phyloP scores from a whole-genome alignment of 2,797 vertebrate genomes.

The Syngnathus rostellatus region DNA sequence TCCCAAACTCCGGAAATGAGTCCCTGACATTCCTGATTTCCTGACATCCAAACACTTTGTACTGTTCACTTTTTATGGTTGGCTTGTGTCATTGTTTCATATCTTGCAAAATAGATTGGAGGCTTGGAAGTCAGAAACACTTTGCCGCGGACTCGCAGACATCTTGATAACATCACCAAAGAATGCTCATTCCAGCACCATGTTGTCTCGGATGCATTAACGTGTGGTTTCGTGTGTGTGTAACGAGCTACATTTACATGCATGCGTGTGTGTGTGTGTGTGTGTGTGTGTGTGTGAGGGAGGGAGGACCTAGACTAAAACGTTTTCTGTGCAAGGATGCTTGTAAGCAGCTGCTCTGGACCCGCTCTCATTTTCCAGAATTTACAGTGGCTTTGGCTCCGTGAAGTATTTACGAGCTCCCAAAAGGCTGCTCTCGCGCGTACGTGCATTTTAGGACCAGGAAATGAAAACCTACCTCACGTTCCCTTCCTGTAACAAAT shows the following conservation, averaged over 20 bases:
- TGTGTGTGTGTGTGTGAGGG: slow-evolving; percentile 15
- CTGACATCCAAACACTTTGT: slow-evolving; percentile 10
- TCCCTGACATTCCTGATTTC: slow-evolving; percentile 15
- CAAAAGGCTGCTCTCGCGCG: slow-evolving; percentile 61
- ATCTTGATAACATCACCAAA: slow-evolving; percentile 50
- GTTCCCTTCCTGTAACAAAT: slow-evolving; percentile 43
- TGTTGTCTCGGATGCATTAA: not conserved
- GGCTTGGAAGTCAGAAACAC: slow-evolving; percentile 35
- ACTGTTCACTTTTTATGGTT: not conserved
- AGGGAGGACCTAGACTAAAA: slow-evolving; percentile 13
- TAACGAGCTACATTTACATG: not conserved
- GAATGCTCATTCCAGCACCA: slow-evolving; percentile 22
- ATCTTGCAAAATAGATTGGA: slow-evolving; percentile 18
- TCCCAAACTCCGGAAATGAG: slow-evolving; percentile 25
- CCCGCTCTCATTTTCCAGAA: slow-evolving; percentile 65
- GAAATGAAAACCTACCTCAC: slow-evolving; percentile 49
- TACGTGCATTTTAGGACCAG: slow-evolving; percentile 46
- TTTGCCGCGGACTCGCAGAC: slow-evolving; percentile 28
- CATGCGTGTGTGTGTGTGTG: slow-evolving; percentile 3
- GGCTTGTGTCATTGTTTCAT: slow-evolving; percentile 14
- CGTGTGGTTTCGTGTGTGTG: slow-evolving; percentile 10
- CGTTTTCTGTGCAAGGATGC: slow-evolving; percentile 38
- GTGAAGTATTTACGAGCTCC: slow-evolving; percentile 74
- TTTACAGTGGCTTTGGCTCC: slow-evolving; percentile 73
- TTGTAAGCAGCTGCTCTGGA: slow-evolving; percentile 61